A percentile compares a stretch with the other conserved stretches of the same genome.
These are phyloP conservation scores for Stenopsyche tienmushanensis DNA, from an alignment of 1,140 invertebrate genomes.

Conservation along the genomic window DNA sequence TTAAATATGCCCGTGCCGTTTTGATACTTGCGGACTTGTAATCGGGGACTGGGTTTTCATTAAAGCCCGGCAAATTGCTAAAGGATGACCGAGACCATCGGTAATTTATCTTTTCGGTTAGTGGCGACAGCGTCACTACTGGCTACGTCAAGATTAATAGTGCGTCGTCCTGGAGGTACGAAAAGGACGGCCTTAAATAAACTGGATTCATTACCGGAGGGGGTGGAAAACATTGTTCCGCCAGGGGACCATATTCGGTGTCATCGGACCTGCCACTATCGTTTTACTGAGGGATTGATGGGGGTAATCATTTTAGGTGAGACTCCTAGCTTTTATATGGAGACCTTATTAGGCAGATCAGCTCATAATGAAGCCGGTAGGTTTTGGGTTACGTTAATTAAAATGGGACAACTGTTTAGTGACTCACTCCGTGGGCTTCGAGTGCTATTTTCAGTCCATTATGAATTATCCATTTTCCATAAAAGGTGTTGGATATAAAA, in stretches of 20 bases:
- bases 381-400: no score
- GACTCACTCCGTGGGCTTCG: no score
- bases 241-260: background rate
- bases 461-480: no score
- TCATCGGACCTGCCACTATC: background rate
- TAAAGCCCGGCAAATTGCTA: background rate
- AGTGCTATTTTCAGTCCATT: no score
- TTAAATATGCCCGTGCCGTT: background rate
- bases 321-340: no score
- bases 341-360: no score
- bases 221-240: background rate
- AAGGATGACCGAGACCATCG: conserved; percentile 8
- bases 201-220: conserved; percentile 2
- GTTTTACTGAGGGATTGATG: background rate
- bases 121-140: conserved; percentile 4
- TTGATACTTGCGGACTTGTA: background rate
- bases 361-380: no score
- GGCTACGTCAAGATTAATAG: conserved; percentile 12
- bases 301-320: background rate
- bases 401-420: no score
- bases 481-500: no score
- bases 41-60: background rate
- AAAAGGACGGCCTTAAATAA: background rate
- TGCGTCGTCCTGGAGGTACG: background rate
- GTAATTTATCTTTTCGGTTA: conserved; percentile 9